Evolutionary conservation across 1,140 invertebrate genomes (phyloP), one percentile per base, ranked within the genome.

Genomic region (Drosophila kikkawai): DNA sequence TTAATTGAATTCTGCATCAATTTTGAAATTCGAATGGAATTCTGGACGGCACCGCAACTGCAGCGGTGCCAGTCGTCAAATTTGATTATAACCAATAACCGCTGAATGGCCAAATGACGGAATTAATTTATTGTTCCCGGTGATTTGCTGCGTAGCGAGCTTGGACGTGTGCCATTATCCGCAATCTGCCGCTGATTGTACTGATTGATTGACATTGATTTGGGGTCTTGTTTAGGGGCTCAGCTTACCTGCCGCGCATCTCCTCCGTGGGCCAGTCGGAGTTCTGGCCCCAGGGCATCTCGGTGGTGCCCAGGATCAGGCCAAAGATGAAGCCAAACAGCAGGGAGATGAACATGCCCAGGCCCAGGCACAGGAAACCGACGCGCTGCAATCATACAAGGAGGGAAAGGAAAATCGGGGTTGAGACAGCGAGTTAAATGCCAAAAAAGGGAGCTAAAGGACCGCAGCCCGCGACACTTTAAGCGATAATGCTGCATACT

Each of bases 291-390:
- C 96, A 97, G 3, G 95, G 95, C 95, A 96, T 96, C 66, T 95
- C 94, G 2, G 95, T 96, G 2, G 95, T 95, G 2, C 96, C 96
- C 67, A 96, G 93, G 42, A 97, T 95, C 0, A 97, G 92, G 5
- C 97, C 97, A 82, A 97, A 97, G 56, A 97, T 94, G 84, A 97
- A 97, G 13, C 97, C 97, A 93, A 96, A 96, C 1, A 95, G 48
- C 36, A 97, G 93, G 15, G 96, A 97, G 6, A 97, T 80, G 0
- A 95, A 92, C 91, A 97, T 95, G 5, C 96, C 97, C 7, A 96
- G 91, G 5, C 95, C 84, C 56, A 97, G 94, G 73, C 95, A 96
- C 44, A 95, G 94, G 1, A 97, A 93, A 9, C 96, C 96, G 64
- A 95, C 94, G 60, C 93, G 94, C 45, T 96, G 94, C 2, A 96